Evolutionary conservation across 2,888 invertebrate genomes (phyloP), one percentile per base, ranked within the genome.

Genomic region (Temnothorax unifasciatus): DNA sequence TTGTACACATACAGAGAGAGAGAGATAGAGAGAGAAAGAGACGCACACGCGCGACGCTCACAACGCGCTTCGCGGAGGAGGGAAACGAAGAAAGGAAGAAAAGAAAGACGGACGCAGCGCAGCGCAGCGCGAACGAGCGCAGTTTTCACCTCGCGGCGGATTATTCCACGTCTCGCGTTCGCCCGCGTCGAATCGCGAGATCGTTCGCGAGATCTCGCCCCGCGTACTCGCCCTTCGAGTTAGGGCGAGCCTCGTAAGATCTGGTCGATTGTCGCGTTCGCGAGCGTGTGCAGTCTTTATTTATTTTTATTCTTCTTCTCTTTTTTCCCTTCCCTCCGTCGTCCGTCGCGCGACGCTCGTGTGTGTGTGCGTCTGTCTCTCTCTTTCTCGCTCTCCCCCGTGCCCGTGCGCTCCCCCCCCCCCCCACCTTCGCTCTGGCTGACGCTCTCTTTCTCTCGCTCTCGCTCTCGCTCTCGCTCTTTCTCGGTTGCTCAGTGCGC

Each of bases 301-400:
- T 73, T 21, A 8, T 74, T 73, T 83, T 50, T 44, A 8, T 74
- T 73, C 74, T 50, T 44, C 15, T 59, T 41, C 29, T 54, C 34
- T 34, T 6, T 34, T 34, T 34, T 6, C 6, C 59, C 59, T 47
- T 54, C 76, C 64, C 34, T 82, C 18, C 34, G 47, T 41, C 82
- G 63, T 82, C 9, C 34, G 57, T 41, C 82, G 63, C 44, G 84
- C 82, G 82, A 86, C 68, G 84, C 76, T 85, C 85, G 85, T 44
- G 74, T 85, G 85, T 44, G 74, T 85, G 85, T 83, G 84, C 88
- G 84, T 88, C 83, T 91, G 83, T 85, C 85, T 87, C 44, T 85
- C 83, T 66, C n/a, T 86, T 61, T 15, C 64, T 71, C 82, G 41
- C 76, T 47, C 57, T n/a, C 68, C 25, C 44, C 47, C 52, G 25